Percentiles rank a stretch among this genome's conserved stretches.
Conservation (phyloP, 1,140 invertebrate genomes). For the Potamilus streckersoni region DNA sequence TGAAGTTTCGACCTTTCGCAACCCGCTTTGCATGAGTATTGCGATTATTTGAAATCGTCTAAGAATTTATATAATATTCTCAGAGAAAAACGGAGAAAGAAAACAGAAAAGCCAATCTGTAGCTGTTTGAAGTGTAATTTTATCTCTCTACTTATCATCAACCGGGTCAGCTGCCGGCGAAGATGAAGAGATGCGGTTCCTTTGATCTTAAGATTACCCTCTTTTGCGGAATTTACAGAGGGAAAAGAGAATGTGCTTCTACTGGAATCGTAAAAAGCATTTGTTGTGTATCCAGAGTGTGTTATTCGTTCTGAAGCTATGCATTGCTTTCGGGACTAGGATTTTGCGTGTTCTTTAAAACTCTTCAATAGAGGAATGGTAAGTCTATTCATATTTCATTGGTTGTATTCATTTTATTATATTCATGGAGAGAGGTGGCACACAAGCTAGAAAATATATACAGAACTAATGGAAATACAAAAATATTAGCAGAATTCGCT, state of each 20-base stretch:
- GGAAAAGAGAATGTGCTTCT: neutral
- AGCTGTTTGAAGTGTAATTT: conserved; percentile 26
- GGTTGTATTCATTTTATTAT: too few species aligned
- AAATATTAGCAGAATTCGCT: too few species aligned
- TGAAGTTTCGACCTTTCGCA: conserved; percentile 23
- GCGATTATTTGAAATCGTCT: conserved; percentile 26
- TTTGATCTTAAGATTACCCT: conserved; percentile 1
- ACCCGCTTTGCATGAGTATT: conserved; percentile 19
- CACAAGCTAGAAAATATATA: too few species aligned
- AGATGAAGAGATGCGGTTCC: neutral
- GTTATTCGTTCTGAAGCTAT: neutral
- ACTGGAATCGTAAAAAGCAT: neutral
- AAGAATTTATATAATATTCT: conserved; percentile 32
- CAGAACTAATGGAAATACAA: too few species aligned
- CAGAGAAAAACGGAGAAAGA: conserved; percentile 16
- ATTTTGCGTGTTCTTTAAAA: neutral
- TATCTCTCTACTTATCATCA: conserved; percentile 6
- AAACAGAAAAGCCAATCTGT: conserved; percentile 18
- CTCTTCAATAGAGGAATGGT: neutral
- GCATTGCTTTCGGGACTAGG: neutral
- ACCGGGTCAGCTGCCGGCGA: neutral
- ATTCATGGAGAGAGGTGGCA: too few species aligned
- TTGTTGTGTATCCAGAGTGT: neutral
- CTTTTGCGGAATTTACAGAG: conserved; percentile 3
- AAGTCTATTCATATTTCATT: too few species aligned